Base-by-base conservation (phyloP, 2,888 invertebrate genomes). In the Epicampocera succincta region DNA sequence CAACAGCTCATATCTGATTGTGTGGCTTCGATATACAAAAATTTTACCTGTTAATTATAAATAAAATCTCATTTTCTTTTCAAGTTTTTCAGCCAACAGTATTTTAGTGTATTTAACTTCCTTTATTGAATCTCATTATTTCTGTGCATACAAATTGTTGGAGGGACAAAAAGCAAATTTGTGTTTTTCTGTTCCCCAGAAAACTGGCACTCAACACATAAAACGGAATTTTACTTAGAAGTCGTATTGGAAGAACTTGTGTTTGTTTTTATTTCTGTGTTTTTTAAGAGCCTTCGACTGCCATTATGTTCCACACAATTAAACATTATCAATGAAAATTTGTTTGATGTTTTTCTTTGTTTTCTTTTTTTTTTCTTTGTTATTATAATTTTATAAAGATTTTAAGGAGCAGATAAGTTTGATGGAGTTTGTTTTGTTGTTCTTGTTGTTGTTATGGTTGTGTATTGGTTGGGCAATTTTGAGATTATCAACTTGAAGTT, bases 291-390 rank as follows among this genome's bases (percentile, higher is more conserved):
- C 72, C 65, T 60, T 63, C 65, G 73, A 79, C 60, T 68, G 75
- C 75, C 65, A 79, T 61, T 74, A 75, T 68, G 83, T 83, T 83
- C 83, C 83, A 72, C 83, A 72, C 83, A 83, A 83, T 83, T 83
- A 79, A 83, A 80, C 83, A 83, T 72, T 76, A 69, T 80, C 79
- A 79, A 76, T 76, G 72, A 73, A 79, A 63, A 25, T 29, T 33
- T 54, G 40, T 40, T 44, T 52, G 3, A 33, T 69, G 0, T 61
- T 46, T n/a, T 21, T 12, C 29, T 65, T 54, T 38, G 21, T n/a
- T n/a, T n/a, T n/a, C n/a, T n/a, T n/a, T n/a, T n/a, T n/a, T n/a
- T n/a, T n/a, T n/a, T n/a, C n/a, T n/a, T 33, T 50, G 15, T 61
- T 60, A 6, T 68, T 52, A 71, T 63, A 50, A 58, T 72, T 56